Conservation (phyloP, 2,113 vertebrate species). For the Capreolus pygargus region DNA sequence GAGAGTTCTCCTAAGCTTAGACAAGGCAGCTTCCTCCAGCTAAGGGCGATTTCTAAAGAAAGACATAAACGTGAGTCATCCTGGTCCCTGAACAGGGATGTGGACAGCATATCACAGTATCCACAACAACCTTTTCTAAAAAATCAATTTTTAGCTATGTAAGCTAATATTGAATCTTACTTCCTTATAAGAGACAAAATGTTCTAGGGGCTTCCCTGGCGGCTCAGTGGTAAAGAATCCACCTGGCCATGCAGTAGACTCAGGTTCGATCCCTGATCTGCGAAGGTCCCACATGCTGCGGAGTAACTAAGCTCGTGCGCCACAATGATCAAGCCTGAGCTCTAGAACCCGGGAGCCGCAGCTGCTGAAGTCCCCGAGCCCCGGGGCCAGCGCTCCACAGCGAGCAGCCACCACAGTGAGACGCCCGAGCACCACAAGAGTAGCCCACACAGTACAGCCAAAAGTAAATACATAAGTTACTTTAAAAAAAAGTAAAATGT, state of each 20-base stretch:
- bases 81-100: neutral
- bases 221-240: neutral
- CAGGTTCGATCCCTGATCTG: neutral
- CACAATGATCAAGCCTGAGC: neutral
- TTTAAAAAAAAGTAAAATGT: neutral
- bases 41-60: neutral
- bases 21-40: neutral
- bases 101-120: neutral
- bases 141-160: neutral
- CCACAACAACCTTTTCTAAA: neutral
- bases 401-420: accelerated
- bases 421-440: accelerated
- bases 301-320: neutral
- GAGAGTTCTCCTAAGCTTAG: neutral
- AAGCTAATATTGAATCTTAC: neutral
- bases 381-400: neutral
- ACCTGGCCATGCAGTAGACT: neutral
- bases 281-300: neutral
- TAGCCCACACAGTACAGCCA: neutral
- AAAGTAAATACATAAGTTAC: neutral
- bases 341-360: neutral
- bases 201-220: neutral
- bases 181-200: neutral
- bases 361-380: accelerated
- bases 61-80: neutral